Evolutionary conservation across 2,113 vertebrate genomes (phyloP).

Genomic region (Passer domesticus): DNA sequence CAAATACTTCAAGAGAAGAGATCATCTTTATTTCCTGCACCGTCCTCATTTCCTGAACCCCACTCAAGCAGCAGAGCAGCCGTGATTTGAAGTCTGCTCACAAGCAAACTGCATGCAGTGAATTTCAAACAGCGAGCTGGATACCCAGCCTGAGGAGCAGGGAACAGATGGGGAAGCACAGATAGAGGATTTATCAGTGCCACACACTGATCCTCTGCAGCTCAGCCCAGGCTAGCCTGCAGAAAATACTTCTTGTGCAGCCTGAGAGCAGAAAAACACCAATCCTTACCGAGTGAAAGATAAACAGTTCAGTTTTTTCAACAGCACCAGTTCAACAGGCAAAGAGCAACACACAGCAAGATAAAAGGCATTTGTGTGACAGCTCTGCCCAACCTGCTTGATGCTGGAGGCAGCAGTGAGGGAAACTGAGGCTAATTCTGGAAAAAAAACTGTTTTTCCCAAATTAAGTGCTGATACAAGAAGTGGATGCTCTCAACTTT

Average conservation of each 20-base stretch:
- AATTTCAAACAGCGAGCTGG: neutral
- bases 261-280: neutral
- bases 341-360: neutral
- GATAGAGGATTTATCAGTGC: slow-evolving; percentile 38
- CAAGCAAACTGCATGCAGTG: neutral
- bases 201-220: neutral
- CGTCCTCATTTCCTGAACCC: neutral
- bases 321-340: neutral
- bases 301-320: neutral
- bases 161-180: slow-evolving; percentile 22
- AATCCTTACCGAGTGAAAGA: neutral
- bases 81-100: slow-evolving; percentile 19
- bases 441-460: neutral
- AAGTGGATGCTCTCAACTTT: neutral
- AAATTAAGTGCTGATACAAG: neutral
- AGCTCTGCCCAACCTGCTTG: neutral
- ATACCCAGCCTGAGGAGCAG: neutral
- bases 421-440: slow-evolving; percentile 1
- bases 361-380: neutral
- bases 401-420: neutral
- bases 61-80: neutral
- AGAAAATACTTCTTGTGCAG: neutral
- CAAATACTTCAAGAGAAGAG: neutral
- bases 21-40: neutral
- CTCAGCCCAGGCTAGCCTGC: neutral